Percentiles rank a stretch among this genome's conserved stretches.
Conservation (phyloP, 2,888 invertebrate genomes). For the Phengaris alcon region DNA sequence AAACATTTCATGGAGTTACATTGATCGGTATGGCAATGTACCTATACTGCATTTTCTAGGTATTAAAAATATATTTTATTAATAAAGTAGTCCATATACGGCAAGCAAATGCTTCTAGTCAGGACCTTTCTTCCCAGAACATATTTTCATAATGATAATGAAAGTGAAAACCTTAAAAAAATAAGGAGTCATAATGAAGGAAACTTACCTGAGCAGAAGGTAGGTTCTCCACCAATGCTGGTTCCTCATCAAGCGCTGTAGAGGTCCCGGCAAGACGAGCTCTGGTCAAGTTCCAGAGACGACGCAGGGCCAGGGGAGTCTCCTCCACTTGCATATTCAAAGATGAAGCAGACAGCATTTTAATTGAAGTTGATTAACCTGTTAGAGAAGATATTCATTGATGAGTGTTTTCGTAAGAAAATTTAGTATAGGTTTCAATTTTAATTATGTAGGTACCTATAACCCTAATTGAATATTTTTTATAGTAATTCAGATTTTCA, state of each 20-base stretch:
- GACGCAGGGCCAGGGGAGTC: slow-evolving; percentile 70
- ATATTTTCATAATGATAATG: neutral
- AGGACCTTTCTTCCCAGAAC: neutral
- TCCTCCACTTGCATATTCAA: slow-evolving; percentile 81
- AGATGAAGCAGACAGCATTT: slow-evolving; percentile 68
- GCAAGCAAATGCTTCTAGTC: neutral
- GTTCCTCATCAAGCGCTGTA: slow-evolving; percentile 63
- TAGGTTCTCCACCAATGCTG: slow-evolving; percentile 63
- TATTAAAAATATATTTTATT: neutral
- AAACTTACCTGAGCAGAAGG: slow-evolving; percentile 66
- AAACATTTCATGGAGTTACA: neutral
- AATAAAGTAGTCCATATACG: neutral
- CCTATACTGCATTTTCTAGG: neutral
- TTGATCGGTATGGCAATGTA: neutral
- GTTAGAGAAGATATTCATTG: slow-evolving; percentile 15
- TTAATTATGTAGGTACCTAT: too few species aligned
- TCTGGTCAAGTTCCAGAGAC: slow-evolving; percentile 73
- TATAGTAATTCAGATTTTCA: too few species aligned
- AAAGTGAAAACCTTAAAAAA: neutral
- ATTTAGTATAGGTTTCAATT: too few species aligned
- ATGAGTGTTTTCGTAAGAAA: neutral
- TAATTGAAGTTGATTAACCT: slow-evolving; percentile 37
- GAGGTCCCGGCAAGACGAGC: slow-evolving; percentile 72
- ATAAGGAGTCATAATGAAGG: neutral
- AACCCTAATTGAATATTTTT: too few species aligned